Evolutionary conservation across 2,113 vertebrate genomes (phyloP).

Genomic region (Scomber japonicus): DNA sequence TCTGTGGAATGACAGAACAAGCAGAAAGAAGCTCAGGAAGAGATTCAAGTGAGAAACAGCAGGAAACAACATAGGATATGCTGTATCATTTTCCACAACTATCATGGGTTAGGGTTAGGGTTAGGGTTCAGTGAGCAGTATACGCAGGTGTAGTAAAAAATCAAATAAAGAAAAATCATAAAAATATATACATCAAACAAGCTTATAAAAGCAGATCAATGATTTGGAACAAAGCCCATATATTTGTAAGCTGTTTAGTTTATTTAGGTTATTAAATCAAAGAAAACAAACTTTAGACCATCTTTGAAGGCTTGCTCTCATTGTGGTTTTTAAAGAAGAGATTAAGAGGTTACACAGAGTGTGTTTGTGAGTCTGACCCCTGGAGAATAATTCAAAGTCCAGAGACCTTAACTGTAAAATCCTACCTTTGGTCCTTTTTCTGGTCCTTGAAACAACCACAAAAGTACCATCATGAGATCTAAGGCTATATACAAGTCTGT

Average conservation of each 20-base stretch:
- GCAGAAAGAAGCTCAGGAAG: too few species aligned
- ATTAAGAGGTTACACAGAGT: background rate
- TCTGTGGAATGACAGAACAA: too few species aligned
- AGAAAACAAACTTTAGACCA: background rate
- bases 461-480: background rate
- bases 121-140: too few species aligned
- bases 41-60: too few species aligned
- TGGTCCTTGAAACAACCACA: slow-evolving; percentile 3
- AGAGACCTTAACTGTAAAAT: background rate
- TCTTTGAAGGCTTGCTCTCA: background rate
- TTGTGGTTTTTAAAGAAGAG: background rate
- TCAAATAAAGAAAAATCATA: background rate
- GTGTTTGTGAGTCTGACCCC: too few species aligned
- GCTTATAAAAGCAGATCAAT: background rate
- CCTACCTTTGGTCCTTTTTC: background rate
- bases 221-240: background rate
- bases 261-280: too few species aligned
- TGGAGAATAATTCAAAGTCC: background rate
- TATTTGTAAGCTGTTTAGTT: background rate
- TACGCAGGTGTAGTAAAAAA: background rate
- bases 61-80: too few species aligned
- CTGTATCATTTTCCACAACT: background rate
- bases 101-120: background rate
- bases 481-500: background rate
- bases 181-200: background rate